A percentile compares a stretch with the other conserved stretches of the same genome.
phyloP scores from a whole-genome alignment of 2,888 invertebrate genomes.

The Cerceris rybyensis region DNA sequence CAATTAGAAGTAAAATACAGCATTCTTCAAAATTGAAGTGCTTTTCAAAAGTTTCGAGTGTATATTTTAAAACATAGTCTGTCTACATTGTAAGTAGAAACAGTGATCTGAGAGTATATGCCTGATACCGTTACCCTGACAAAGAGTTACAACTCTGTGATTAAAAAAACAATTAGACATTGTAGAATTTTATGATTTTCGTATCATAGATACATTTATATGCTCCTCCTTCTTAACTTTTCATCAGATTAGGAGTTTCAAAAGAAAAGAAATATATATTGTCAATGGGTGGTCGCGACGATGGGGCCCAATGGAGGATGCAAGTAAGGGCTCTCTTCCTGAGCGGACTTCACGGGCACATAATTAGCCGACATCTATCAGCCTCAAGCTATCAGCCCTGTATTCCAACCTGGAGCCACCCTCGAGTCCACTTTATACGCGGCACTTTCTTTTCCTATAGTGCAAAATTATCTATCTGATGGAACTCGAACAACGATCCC shows the following conservation, averaged over 20 bases:
- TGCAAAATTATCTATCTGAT: constrained; percentile 46
- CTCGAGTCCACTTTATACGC: constrained; percentile 64
- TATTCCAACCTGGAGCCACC: constrained; percentile 74
- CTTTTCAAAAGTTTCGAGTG: too few relatives aligned
- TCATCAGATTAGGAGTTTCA: too few relatives aligned
- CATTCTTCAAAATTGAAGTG: too few relatives aligned
- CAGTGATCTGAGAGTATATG: too few relatives aligned
- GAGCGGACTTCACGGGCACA: constrained; percentile 78
- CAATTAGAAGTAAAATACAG: too few relatives aligned
- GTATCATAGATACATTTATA: not conserved
- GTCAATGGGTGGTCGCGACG: constrained; percentile 76
- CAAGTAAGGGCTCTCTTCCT: constrained; percentile 67
- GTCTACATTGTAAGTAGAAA: too few relatives aligned
- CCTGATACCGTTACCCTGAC: too few relatives aligned
- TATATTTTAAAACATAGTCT: too few relatives aligned
- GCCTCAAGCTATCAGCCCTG: constrained; percentile 80
- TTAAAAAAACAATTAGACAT: too few relatives aligned
- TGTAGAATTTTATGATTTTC: too few relatives aligned
- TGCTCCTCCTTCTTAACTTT: not conserved
- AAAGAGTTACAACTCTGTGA: too few relatives aligned
- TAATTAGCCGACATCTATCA: constrained; percentile 82
- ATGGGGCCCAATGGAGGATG: constrained; percentile 52
- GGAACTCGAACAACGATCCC: constrained; percentile 9
- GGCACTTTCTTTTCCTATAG: constrained; percentile 55
- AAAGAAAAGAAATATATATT: constrained; percentile 59